Percentiles rank a stretch among this genome's conserved stretches.
These are phyloP conservation scores for Anolis apletophallus DNA, from an alignment of 2,797 vertebrate species.

Conservation along the genomic window DNA sequence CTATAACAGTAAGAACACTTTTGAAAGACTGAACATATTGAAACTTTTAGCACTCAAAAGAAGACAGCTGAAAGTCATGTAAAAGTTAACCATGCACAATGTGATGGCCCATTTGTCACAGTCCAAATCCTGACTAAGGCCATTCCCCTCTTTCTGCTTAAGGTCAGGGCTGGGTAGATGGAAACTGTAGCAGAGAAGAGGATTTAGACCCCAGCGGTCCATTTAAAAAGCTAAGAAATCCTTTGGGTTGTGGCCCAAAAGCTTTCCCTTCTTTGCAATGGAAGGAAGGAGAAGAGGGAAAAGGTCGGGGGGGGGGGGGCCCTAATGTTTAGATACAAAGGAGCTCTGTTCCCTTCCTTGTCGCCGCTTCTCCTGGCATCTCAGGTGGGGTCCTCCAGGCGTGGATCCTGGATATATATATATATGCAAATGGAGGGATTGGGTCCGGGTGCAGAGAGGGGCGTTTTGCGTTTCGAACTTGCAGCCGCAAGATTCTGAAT, in stretches of 20 bases:
- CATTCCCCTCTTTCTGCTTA: background rate
- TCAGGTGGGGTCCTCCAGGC: background rate
- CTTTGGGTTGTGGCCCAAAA: background rate
- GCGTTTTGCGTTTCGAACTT: background rate
- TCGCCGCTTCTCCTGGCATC: background rate
- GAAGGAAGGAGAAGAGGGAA: background rate
- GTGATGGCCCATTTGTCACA: background rate
- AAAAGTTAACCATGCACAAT: too few relatives aligned
- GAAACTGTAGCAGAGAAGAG: background rate
- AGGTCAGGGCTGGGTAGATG: background rate
- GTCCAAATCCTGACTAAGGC: background rate
- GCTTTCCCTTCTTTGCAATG: background rate
- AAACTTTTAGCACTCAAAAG: too few relatives aligned
- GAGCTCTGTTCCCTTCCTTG: background rate
- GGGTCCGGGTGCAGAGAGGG: background rate
- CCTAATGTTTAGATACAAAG: background rate
- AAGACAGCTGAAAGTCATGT: too few relatives aligned
- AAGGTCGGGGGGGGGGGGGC: too few relatives aligned
- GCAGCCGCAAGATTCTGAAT: slow-evolving; percentile 6
- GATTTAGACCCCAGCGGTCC: background rate
- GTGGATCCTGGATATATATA: too few relatives aligned
- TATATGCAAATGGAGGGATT: too few relatives aligned
- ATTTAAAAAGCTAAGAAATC: background rate
- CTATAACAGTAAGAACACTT: too few relatives aligned
- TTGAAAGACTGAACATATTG: too few relatives aligned